Evolutionary conservation across 2,888 invertebrate species (phyloP), one percentile per base, ranked within the genome.

Genomic region (Scrobipalpa atriplicella): DNA sequence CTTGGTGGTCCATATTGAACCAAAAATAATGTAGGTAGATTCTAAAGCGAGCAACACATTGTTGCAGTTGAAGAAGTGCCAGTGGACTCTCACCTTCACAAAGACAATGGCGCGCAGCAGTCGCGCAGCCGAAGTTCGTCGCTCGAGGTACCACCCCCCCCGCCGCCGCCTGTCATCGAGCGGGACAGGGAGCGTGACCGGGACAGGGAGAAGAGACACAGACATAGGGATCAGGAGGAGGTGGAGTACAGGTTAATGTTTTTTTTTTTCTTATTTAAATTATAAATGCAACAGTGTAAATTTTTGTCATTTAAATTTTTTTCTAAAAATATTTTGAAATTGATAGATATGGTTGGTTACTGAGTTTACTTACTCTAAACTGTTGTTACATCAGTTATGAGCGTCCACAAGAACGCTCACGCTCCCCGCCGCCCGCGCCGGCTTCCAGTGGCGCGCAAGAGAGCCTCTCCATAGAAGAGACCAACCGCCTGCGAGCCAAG

Each of bases 401-500:
- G 64, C 74, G 72, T 29, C 29, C 29, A 29, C 29, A 5, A 36
- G 67, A 74, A 11, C 68, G 69, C 3, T 68, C 62, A 9, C 54
- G 29, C 1, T 56, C 54, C 13, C 54, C 38, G 60, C 84, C 85
- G 36, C 68, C 75, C 1, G 65, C 68, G n/a, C 87, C 85, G 62
- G 89, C 81, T 80, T 94, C 87, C 77, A 95, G 88, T 85, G 62
- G 89, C 81, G 80, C 94, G 86, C 78, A 95, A 94, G 76, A 87
- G 71, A 87, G 86, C 72, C 89, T 98, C 18, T 97, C 97, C 0
- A 94, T 98, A 62, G 95, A 96, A 65, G 97, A 97, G 76, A 97
- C 97, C 6, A 99, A 99, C 87, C 96, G 96, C 73, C 89, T 99
- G 11, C 94, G 99, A 77, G 97, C 97, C 1, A 98, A 98, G 84